Evolutionary conservation across 2,797 vertebrate species (phyloP), one percentile per base, ranked within the genome.

Genomic region (Distichodus sexfasciatus): DNA sequence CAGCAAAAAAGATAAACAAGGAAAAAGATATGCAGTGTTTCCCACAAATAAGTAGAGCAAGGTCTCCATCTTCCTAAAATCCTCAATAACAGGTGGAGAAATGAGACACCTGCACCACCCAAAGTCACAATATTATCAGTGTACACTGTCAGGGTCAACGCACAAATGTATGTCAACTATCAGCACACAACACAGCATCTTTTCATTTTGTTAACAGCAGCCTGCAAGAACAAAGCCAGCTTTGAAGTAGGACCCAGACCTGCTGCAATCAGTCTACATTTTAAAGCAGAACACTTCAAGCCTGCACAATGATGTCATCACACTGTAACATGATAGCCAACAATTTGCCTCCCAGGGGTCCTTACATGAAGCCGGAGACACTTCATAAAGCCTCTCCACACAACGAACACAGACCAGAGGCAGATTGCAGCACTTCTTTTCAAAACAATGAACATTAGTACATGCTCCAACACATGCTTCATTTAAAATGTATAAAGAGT

Each of bases 251-350:
- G 24, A 58, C 31, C 14, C 23, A 43, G 33, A 21, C 23, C 11
- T 6, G 23, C 8, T 59, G 19, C 51, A 46, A 40, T 50, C 14
- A 33, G 14, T 48, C 40, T 24, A 40, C 43, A 64, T 50, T 67
- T 59, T n/a, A 53, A 5, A 61, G 62, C 15, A 6, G 1, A 58
- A 31, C 36, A 72, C 66, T 43, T 47, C 24, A 14, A 24, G 8
- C 44, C 21, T n/a, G 28, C 1, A 17, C 6, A 3, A 50, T 57
- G 59, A 58, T 19, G 50, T 53, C 23, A 63, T 46, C 33, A 9
- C 15, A 14, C 31, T 61, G 65, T 62, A 72, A 75, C 43, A 15
- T 31, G 72, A 77, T 58, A 47, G 23, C 36, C 1, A 3, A 15
- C 28, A 11, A 3, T 62, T 11, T 41, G 6, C 50, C n/a, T 35